Percentiles rank a stretch among this genome's conserved stretches.
phyloP scores from a whole-genome alignment of 1,140 invertebrate species.

The Pseudachorutes palmiensis region DNA sequence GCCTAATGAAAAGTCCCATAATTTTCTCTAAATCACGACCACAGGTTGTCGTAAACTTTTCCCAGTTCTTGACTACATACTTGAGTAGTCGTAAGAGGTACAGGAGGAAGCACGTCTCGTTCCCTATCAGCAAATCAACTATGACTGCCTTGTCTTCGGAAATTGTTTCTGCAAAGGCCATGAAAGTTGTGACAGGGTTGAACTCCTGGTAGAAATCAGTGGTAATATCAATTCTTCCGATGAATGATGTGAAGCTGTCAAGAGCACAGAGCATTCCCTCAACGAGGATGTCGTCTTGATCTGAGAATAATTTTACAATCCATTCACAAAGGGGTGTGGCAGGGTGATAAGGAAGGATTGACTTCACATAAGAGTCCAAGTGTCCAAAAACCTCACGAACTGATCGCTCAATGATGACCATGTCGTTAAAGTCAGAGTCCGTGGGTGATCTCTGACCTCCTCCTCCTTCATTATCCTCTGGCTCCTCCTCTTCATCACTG shows the following conservation, averaged over 20 bases:
- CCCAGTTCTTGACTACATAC: conserved; percentile 73
- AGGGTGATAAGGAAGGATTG: conserved; percentile 71
- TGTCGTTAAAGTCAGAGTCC: conserved; percentile 60
- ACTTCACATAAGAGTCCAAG: conserved; percentile 71
- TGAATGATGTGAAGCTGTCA: conserved; percentile 74
- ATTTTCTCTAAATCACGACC: conserved; percentile 67
- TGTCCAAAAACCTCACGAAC: conserved; percentile 65
- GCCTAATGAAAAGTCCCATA: conserved; percentile 70
- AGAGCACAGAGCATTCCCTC: conserved; percentile 87
- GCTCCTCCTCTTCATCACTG: conserved; percentile 54
- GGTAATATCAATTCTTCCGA: conserved; percentile 62
- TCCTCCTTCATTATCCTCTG: conserved; percentile 6
- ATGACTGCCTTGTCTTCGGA: conserved; percentile 72
- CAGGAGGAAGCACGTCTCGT: conserved; percentile 80
- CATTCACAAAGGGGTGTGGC: conserved; percentile 78
- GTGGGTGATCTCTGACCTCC: conserved; percentile 2
- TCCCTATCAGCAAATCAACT: conserved; percentile 77
- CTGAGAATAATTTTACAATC: conserved; percentile 75
- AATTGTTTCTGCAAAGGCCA: conserved; percentile 72
- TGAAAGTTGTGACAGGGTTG: conserved; percentile 65
- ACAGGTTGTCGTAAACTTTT: conserved; percentile 67
- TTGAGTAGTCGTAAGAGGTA: conserved; percentile 79
- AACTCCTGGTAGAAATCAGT: conserved; percentile 57
- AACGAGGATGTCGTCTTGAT: conserved; percentile 82
- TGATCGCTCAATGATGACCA: conserved; percentile 74